Base-by-base conservation (phyloP, 2,888 invertebrate species). In the Gymnosoma rotundatum region DNA sequence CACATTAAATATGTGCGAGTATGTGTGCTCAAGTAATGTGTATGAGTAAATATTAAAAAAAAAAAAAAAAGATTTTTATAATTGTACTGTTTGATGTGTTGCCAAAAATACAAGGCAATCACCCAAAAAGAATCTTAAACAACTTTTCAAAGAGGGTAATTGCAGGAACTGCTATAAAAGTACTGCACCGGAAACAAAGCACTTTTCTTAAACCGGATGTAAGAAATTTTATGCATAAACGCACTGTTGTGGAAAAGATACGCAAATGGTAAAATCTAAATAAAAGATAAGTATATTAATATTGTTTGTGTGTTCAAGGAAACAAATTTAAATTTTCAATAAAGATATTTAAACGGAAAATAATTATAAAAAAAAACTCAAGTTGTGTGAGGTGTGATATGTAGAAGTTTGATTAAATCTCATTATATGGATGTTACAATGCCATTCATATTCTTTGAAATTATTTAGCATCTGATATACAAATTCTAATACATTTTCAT, bases 131-230 rank as follows among this genome's bases (percentile, higher is more conserved):
- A 64, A 42, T 70, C 42, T 69, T 25, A n/a, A 54, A 58, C 21
- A 75, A 61, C 54, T 74, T 82, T 60, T 36, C 14, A 21, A 61
- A 42, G 48, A 67, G 83, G 75, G 76, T 85, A 85, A 85, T 85
- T 85, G 84, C 81, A 84, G 66, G 74, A 64, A 81, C 74, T 84
- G 74, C 78, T 81, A 81, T 38, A 82, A 76, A 83, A 74, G 83
- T 75, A 79, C 81, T 76, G 85, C 83, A 83, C 85, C 83, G 87
- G 87, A 87, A 86, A 81, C 75, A 69, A 80, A 83, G 86, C 86
- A 87, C 86, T 87, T 78, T 86, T 75, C 83, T 70, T 56, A 63
- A 83, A 72, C 75, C 87, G 87, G 87, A 87, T 78, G 81, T 74
- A 78, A 60, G 74, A 78, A 84, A 84, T 84, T 84, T 74, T 82